Base-by-base conservation (phyloP, 2,888 invertebrate species). In the Leucozona laternaria region DNA sequence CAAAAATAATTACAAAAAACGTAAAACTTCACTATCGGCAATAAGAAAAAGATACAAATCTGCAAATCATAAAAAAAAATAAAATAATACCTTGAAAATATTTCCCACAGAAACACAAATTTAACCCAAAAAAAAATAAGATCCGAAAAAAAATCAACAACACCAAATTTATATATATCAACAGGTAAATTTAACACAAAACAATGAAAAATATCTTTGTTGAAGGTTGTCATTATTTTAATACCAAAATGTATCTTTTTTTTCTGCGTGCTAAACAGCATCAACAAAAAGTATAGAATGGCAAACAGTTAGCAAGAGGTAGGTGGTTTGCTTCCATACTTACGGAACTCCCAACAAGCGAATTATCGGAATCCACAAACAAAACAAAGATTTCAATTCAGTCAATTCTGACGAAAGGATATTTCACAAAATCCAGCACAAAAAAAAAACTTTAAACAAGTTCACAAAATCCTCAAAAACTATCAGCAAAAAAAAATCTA, bases 311-410 rank as follows among this genome's bases (percentile, higher is more conserved):
- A 60, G 28, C 53, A 31, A 48, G 43, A 55, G 20, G 31, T 34
- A 64, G 62, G 76, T 72, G 71, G 58, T 73, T 28, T 68, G 70
- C 55, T 66, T 53, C 4, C 10, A n/a, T 48, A 10, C 17, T 7
- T 17, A 17, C 53, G 60, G 85, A 81, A 86, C 82, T 86, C 78
- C 82, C 86, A 86, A 73, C 79, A 73, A 80, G 85, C 85, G 48
- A 85, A 78, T 86, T 86, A 86, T 82, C 86, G 66, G 86, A 86
- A 86, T 86, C 82, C 86, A 79, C 82, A 82, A 86, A 86, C 86
- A 86, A 86, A 79, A 66, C 82, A 82, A 71, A 82, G 75, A 86
- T 82, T 86, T 86, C 82, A 76, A 82, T 82, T 86, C 60, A 82
- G 79, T 82, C 55, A 79, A 20, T 86, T 86, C 86, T 60, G 17